Percentiles rank a stretch among this genome's conserved stretches.
These are phyloP conservation scores for Lordiphosa andalusiaca DNA, from an alignment of 2,888 invertebrate species.

Conservation along the genomic window DNA sequence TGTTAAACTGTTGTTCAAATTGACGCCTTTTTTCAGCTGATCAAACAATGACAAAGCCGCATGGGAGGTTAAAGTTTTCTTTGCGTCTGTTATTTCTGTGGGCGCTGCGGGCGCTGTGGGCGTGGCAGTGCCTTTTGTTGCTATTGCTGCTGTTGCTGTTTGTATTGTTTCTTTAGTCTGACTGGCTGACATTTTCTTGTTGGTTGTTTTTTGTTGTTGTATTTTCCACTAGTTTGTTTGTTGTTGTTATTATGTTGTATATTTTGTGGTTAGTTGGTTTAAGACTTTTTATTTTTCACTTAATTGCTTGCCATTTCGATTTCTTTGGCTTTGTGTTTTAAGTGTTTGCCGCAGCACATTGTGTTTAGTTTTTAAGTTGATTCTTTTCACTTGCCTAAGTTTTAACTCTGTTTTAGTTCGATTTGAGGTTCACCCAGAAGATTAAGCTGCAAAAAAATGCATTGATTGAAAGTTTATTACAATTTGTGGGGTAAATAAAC, in stretches of 20 bases:
- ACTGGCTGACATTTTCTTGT: slow-evolving; percentile 53
- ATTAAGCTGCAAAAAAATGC: too few relatives aligned
- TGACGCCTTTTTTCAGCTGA: slow-evolving; percentile 77
- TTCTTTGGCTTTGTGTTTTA: slow-evolving; percentile 2
- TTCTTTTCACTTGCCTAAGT: neutral
- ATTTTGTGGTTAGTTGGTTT: neutral
- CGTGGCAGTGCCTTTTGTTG: slow-evolving; percentile 22
- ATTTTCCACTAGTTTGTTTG: slow-evolving; percentile 8
- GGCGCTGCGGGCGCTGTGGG: slow-evolving; percentile 21
- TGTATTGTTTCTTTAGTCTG: slow-evolving; percentile 35
- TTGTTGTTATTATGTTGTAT: slow-evolving; percentile 8
- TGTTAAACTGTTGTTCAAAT: slow-evolving; percentile 71
- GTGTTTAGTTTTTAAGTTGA: neutral
- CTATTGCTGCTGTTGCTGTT: slow-evolving; percentile 15
- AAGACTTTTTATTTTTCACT: slow-evolving; percentile 8
- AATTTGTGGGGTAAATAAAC: too few relatives aligned
- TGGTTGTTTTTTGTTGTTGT: slow-evolving; percentile 1
- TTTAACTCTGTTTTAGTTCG: neutral
- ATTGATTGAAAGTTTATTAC: too few relatives aligned
- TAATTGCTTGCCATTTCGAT: slow-evolving; percentile 26
- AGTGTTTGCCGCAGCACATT: slow-evolving; percentile 2
- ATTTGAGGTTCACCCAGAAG: neutral
- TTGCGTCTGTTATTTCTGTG: slow-evolving; percentile 17
- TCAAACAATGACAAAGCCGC: slow-evolving; percentile 73
- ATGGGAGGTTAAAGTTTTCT: slow-evolving; percentile 52